phyloP scores from a whole-genome alignment of 2,888 invertebrate genomes.

The Urechis unicinctus region DNA sequence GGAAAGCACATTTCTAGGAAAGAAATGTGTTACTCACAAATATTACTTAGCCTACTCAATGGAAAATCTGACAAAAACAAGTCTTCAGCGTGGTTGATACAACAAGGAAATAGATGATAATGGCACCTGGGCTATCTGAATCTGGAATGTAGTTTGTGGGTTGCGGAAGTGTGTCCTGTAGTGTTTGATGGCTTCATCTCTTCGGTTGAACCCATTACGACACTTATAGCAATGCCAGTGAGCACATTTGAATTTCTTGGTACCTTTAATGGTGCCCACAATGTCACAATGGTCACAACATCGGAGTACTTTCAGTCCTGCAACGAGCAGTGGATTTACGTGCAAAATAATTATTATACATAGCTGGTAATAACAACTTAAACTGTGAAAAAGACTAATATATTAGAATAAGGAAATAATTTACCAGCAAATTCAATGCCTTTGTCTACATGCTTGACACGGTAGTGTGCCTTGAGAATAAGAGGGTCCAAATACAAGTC shows the following conservation, averaged over 20 bases:
- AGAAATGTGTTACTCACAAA: not conserved
- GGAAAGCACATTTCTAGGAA: not conserved
- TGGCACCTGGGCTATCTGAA: slow-evolving; percentile 31
- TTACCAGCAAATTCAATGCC: slow-evolving; percentile 50
- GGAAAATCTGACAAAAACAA: too few species aligned
- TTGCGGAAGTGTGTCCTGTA: slow-evolving; percentile 50
- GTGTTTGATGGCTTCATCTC: slow-evolving; percentile 50
- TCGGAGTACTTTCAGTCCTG: slow-evolving; percentile 46
- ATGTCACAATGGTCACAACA: slow-evolving; percentile 50
- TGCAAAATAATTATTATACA: too few species aligned
- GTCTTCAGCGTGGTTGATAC: too few species aligned
- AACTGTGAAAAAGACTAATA: too few species aligned
- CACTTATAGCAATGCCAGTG: slow-evolving; percentile 51
- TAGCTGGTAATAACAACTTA: too few species aligned
- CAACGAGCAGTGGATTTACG: too few species aligned
- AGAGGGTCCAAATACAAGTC: slow-evolving; percentile 45
- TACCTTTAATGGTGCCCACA: slow-evolving; percentile 49
- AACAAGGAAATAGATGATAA: not conserved
- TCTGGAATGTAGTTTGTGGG: slow-evolving; percentile 50
- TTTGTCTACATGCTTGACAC: slow-evolving; percentile 51
- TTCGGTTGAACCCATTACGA: slow-evolving; percentile 47
- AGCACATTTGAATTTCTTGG: slow-evolving; percentile 49
- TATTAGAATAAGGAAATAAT: not conserved
- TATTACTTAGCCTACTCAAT: too few species aligned
- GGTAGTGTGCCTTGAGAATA: slow-evolving; percentile 48